A percentile compares a stretch with the other conserved stretches of the same genome.
These are phyloP conservation scores for Eilema caniola DNA, from an alignment of 2,888 invertebrate species.

Conservation along the genomic window DNA sequence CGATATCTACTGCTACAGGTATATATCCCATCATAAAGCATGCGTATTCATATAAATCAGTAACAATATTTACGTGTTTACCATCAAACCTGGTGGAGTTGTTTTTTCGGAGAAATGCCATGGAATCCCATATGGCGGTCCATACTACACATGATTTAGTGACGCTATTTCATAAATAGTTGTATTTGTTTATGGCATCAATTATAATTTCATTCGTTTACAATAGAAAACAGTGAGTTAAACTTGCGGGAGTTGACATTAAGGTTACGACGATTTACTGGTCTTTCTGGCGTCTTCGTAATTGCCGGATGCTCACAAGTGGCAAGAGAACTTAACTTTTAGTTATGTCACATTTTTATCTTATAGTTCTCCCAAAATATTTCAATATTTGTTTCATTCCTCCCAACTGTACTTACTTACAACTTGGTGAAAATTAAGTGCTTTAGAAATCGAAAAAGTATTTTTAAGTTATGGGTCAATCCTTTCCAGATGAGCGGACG, in stretches of 20 bases:
- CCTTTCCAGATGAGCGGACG: slow-evolving; percentile 78
- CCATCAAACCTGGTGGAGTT: slow-evolving; percentile 76
- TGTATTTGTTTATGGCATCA: slow-evolving; percentile 56
- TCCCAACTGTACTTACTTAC: not conserved
- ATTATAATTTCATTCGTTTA: slow-evolving; percentile 52
- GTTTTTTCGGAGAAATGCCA: slow-evolving; percentile 85
- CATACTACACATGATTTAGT: slow-evolving; percentile 85
- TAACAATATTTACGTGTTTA: slow-evolving; percentile 61
- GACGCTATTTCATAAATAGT: slow-evolving; percentile 76
- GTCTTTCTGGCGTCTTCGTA: slow-evolving; percentile 69
- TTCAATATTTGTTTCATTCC: slow-evolving; percentile 13
- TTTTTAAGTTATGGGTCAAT: slow-evolving; percentile 31
- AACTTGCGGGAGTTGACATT: slow-evolving; percentile 54
- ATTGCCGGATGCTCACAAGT: slow-evolving; percentile 62
- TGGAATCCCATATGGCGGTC: slow-evolving; percentile 87
- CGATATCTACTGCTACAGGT: slow-evolving; percentile 85
- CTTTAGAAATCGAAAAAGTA: slow-evolving; percentile 18
- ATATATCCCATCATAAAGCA: slow-evolving; percentile 61
- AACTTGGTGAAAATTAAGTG: not conserved
- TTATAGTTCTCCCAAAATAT: slow-evolving; percentile 26
- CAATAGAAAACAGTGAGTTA: slow-evolving; percentile 50
- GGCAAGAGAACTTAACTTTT: slow-evolving; percentile 47
- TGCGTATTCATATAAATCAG: slow-evolving; percentile 53
- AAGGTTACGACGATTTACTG: slow-evolving; percentile 77
- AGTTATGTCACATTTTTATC: slow-evolving; percentile 41